phyloP scores from a whole-genome alignment of 2,888 invertebrate genomes.

The Leucoma salicis region DNA sequence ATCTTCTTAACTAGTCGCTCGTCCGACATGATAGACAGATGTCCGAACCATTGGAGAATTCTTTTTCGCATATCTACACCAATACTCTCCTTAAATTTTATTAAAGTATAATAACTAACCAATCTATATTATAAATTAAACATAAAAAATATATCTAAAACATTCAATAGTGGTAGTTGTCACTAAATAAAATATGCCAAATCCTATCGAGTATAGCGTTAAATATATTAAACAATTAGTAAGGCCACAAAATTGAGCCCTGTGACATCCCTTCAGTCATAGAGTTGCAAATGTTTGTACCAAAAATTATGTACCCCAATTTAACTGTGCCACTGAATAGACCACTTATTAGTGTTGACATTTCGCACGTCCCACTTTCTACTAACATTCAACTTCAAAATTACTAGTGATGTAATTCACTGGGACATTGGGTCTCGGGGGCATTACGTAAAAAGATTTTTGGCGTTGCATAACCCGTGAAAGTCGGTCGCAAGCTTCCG shows the following conservation, averaged over 20 bases:
- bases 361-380: slow-evolving; percentile 75
- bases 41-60: too few relatives aligned
- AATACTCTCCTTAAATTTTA: too few relatives aligned
- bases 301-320: slow-evolving; percentile 10
- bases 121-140: too few relatives aligned
- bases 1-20: too few relatives aligned
- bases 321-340: slow-evolving; percentile 40
- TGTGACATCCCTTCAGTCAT: background rate
- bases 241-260: background rate
- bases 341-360: slow-evolving; percentile 46
- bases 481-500: slow-evolving; percentile 77
- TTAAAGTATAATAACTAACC: too few relatives aligned
- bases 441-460: slow-evolving; percentile 64
- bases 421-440: slow-evolving; percentile 77
- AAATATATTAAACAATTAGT: too few relatives aligned
- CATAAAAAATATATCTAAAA: too few relatives aligned
- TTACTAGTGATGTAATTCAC: slow-evolving; percentile 65
- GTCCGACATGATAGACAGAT: too few relatives aligned
- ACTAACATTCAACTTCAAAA: slow-evolving; percentile 73
- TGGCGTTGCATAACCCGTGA: slow-evolving; percentile 68
- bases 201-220: too few relatives aligned
- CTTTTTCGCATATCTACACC: too few relatives aligned
- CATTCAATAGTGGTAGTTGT: too few relatives aligned
- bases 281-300: background rate
- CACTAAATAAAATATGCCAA: too few relatives aligned